Base-by-base conservation (phyloP, 1,140 invertebrate species). In the Euborellia annulipes region DNA sequence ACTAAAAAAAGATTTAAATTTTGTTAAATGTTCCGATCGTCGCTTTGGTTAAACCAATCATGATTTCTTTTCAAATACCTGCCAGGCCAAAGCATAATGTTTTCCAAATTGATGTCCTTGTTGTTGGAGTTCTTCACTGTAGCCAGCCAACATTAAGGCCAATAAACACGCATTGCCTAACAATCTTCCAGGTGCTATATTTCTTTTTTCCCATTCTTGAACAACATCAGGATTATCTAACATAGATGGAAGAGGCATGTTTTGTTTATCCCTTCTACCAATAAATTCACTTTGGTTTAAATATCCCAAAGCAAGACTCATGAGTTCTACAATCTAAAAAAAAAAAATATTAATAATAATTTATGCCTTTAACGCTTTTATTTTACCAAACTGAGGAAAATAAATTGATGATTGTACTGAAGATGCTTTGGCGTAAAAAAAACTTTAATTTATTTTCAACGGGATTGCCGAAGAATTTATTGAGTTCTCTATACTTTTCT, bases 81-180 rank as follows among this genome's bases (percentile, higher is more conserved):
- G 88, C 78, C 85, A 90, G 27, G 86, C 85, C 21, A 91, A 67
- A 1, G 86, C 86, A 38, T 93, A 66, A 66, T 93, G 84, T 61
- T 85, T 83, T n/a, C 90, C 91, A 74, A 94, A 93, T 36, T 82
- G 70, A 61, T 83, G 89, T 0, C 85, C 90, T 57, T 80, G 72
- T 22, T 75, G 67, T 55, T 83, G 80, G 36, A 83, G 59, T n/a
- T 73, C 69, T 36, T 75, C 64, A n/a, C 70, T 66, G 58, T 91
- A 86, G 14, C 79, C 79, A 17, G 85, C 88, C 42, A 95, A 66
- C 61, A 82, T 79, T 23, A 94, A 62, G 0, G 86, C 77, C 8
- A 82, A 82, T 59, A 85, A 78, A 55, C 89, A 94, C 48, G 85
- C 84, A 62, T 88, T 90, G 8, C 87, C 87, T 19, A 93, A 65